Base-by-base conservation (phyloP, 2,797 vertebrate genomes). In the Bradypus variegatus region DNA sequence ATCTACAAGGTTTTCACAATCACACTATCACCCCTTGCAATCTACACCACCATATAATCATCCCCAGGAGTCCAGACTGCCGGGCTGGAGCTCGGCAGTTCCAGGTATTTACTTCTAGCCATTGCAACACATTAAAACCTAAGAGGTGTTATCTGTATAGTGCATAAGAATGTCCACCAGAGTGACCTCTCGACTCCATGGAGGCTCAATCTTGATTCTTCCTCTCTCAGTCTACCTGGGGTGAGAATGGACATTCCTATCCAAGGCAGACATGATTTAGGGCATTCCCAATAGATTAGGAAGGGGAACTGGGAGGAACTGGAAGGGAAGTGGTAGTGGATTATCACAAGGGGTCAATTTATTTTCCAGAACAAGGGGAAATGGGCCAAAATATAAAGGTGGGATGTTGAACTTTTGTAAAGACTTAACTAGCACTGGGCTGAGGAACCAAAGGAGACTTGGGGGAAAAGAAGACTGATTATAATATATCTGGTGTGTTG, bases 321-420 rank as follows among this genome's bases (percentile, higher is more conserved):
- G 76, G 72, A 93, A 75, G 69, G 62, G 48, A 93, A 82, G 77
- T 38, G 76, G 31, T 80, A 36, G 27, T 36, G 55, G 72, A 18
- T 36, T 50, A 80, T 9, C n/a, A 88, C 62, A 65, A 90, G 69
- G 45, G 77, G 38, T 50, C 72, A 33, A 60, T 80, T 85, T 83
- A 81, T 58, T 27, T 72, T 93, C 77, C 64, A 93, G 60, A 93
- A 84, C 55, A 84, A 92, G 41, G 86, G 38, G 58, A 82, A 93
- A 38, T 60, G 29, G 77, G 83, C 48, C 86, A 92, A 69, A 87
- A 94, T 62, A 31, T 81, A 86, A 92, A 79, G 53, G 19, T 89
- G 60, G 36, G 41, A 58, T 90, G 67, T 19, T 84, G 67, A 70
- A 69, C 13, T 69, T 92, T 65, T 89, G 38, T 72, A 53, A 92